Evolutionary conservation across 2,797 vertebrate species (phyloP), one percentile per base, ranked within the genome.

Genomic region (Octomys mimax): DNA sequence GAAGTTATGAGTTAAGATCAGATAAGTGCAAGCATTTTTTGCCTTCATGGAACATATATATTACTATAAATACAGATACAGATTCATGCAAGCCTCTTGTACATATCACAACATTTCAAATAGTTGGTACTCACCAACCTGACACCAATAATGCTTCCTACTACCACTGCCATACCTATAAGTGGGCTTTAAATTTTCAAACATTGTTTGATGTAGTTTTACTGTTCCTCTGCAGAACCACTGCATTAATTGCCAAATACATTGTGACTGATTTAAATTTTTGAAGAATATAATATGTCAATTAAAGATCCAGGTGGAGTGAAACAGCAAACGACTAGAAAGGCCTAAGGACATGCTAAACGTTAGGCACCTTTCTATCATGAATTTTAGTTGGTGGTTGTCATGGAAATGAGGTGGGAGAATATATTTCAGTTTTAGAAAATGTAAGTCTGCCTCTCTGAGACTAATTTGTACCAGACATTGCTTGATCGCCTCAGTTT

Each of bases 361-460:
- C 3, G 62, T 84, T 52, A 84, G n/a, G 77, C 4, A 62, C 49
- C 16, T 89, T 77, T 81, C 52, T 78, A 84, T 0, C 0, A 54
- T 33, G 57, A 80, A 33, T 71, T 66, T 94, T 80, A 94, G 84
- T 93, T 77, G 16, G 9, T 1, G 24, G 39, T 88, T 93, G 73
- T 57, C 49, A 82, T 91, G 87, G 92, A 90, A 94, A 96, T 78
- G 70, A 77, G 16, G 52, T 6, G 62, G n/a, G 19, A 64, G 61
- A 94, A 90, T 22, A 49, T 71, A 92, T 62, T 82, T 85, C 89
- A 87, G 21, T 14, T 73, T 92, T 82, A 81, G 12, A 54, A 89
- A 78, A 49, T n/a, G 46, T 16, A 42, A 39, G 19, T 36, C 94
- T 92, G 81, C 42, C 92, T 87, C 81, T 96, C 54, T 52, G 73